Evolutionary conservation across 2,797 vertebrate genomes (phyloP).

Genomic region (Uromys caudimaculatus): DNA sequence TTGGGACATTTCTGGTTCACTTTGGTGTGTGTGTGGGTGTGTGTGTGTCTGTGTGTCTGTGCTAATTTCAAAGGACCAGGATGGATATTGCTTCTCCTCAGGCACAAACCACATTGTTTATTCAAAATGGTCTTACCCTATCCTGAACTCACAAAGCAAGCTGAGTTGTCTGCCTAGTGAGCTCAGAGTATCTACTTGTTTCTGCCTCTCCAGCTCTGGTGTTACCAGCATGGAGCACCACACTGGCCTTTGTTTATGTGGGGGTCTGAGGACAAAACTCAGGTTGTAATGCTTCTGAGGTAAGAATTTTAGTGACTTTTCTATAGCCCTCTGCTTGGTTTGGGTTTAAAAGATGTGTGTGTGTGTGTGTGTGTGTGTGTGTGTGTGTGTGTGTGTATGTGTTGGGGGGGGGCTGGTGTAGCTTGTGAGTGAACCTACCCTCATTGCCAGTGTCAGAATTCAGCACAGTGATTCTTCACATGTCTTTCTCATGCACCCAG

Average conservation of each 20-base stretch:
- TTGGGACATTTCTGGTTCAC: neutral
- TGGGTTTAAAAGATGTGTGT: neutral
- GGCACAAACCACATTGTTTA: neutral
- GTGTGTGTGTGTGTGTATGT: neutral
- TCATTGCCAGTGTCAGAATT: no score
- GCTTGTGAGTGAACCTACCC: neutral
- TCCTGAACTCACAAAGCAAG: neutral
- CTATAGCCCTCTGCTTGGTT: neutral
- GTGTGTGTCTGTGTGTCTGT: neutral
- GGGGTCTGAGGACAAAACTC: neutral
- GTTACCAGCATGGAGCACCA: neutral
- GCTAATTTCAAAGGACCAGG: neutral
- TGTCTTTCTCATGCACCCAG: neutral
- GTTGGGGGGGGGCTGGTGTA: neutral
- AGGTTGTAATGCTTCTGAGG: neutral
- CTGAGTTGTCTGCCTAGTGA: neutral
- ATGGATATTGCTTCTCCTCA: neutral
- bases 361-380: neutral
- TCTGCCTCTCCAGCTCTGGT: neutral
- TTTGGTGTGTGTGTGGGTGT: neutral
- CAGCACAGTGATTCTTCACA: neutral
- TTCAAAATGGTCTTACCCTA: neutral
- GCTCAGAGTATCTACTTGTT: neutral
- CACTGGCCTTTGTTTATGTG: neutral
- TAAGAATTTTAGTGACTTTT: neutral